Evolutionary conservation across 1,140 invertebrate genomes (phyloP), one percentile per base, ranked within the genome.

Genomic region (Helicoverpa zea): DNA sequence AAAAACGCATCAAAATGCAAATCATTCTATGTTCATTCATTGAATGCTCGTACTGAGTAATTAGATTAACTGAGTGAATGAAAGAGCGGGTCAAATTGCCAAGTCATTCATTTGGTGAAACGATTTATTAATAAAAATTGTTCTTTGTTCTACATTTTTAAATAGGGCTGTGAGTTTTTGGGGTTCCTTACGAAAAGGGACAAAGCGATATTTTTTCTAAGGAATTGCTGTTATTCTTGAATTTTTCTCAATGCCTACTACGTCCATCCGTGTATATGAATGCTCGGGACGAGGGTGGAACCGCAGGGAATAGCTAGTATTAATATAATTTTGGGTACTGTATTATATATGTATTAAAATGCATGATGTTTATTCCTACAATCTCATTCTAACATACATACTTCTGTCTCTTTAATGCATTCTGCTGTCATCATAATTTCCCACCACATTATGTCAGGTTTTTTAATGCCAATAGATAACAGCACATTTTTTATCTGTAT

Each of bases 31-130:
- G 64, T 74, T 82, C 85, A 84, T 86, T 86, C 79, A 75, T 88
- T 86, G 59, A 58, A 68, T 81, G 72, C 76, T 59, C 79, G 73
- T 79, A 76, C 83, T 51, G 54, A 64, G 78, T 88, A 88, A 87
- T 88, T 87, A 84, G 84, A 88, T 85, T 84, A 84, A 83, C 84
- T 84, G 83, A 86, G 61, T 79, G 82, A 83, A 79, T 79, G 76
- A 73, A 68, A 59, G 58, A 75, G 54, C 58, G 80, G 56, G 81
- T 79, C 51, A 74, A 83, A 82, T 59, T 35, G 78, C 68, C 66
- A 43, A 83, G 83, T 88, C 87, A 86, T 88, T 84, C 72, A 80
- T 81, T 85, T 81, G 75, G 29, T 76, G 18, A 23, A 56, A 68
- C 52, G 80, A 61, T 82, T 73, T 83, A 86, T 81, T 79, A 85